phyloP scores from a whole-genome alignment of 2,888 invertebrate species.

The Phytoseiulus persimilis region DNA sequence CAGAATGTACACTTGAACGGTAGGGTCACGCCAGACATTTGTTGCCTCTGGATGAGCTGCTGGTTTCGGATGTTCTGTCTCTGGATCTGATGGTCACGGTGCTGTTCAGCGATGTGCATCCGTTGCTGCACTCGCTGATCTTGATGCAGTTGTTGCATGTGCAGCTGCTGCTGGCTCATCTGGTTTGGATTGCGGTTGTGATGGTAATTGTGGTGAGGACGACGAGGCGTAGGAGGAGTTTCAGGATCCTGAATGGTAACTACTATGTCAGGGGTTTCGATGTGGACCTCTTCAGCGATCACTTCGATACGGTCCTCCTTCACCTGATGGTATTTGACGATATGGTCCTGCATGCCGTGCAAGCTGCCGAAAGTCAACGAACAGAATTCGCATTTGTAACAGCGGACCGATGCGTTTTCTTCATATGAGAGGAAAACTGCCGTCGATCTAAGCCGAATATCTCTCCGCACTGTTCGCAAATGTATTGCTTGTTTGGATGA shows the following conservation, averaged over 20 bases:
- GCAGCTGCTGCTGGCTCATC: not conserved
- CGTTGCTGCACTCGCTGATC: slow-evolving; percentile 19
- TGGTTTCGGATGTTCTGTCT: not conserved
- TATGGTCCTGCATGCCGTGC: slow-evolving; percentile 31
- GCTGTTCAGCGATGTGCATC: slow-evolving; percentile 5
- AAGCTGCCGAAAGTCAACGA: slow-evolving; percentile 35
- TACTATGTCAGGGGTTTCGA: not conserved
- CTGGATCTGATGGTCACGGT: not conserved
- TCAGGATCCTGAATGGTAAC: slow-evolving; percentile 15
- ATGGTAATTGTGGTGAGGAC: not conserved
- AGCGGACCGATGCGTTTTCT: slow-evolving; percentile 37
- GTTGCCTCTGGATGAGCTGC: not conserved
- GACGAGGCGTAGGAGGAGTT: not conserved
- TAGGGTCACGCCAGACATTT: slow-evolving; percentile 8
- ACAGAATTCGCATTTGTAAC: slow-evolving; percentile 38
- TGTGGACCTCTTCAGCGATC: slow-evolving; percentile 11
- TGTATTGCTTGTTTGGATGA: slow-evolving; percentile 38
- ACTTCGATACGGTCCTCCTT: not conserved
- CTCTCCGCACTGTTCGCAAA: slow-evolving; percentile 38
- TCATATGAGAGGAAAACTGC: slow-evolving; percentile 38
- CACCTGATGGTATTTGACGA: slow-evolving; percentile 12
- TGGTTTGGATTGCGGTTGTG: not conserved
- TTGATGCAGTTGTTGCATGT: not conserved
- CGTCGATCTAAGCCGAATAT: slow-evolving; percentile 35
- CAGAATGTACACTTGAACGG: slow-evolving; percentile 32